Conservation (phyloP, 2,888 invertebrate species). For the Elegia similella region DNA sequence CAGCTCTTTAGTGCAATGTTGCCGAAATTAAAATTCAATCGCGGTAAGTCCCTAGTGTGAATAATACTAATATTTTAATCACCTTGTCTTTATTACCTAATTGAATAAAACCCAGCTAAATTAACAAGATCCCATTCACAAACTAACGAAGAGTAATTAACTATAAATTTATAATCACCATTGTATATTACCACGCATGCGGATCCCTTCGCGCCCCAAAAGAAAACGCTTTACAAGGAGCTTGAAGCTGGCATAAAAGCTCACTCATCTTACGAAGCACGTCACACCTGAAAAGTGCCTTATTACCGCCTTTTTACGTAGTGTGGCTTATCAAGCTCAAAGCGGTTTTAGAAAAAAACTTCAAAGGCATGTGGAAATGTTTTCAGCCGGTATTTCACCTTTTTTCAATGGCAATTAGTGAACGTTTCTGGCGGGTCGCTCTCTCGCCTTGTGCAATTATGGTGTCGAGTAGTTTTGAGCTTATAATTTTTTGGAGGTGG, state of each 20-base stretch:
- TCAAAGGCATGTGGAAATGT: constrained; percentile 74
- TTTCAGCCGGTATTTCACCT: constrained; percentile 80
- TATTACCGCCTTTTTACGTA: constrained; percentile 67
- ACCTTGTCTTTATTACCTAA: too few species aligned
- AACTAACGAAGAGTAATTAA: constrained; percentile 7
- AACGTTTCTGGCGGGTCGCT: constrained; percentile 66
- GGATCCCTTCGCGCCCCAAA: constrained; percentile 34
- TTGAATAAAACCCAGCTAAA: too few species aligned
- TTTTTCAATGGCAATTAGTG: constrained; percentile 83
- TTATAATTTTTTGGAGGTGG: constrained; percentile 32
- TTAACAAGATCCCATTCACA: too few species aligned
- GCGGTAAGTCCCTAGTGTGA: too few species aligned
- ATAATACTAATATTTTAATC: too few species aligned
- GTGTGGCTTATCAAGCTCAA: constrained; percentile 76
- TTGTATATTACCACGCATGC: constrained; percentile 42
- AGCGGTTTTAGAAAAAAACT: constrained; percentile 64
- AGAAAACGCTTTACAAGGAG: constrained; percentile 46
- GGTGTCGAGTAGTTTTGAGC: constrained; percentile 52
- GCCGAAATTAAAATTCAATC: too few species aligned
- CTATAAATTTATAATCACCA: constrained; percentile 5
- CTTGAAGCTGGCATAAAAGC: constrained; percentile 45
- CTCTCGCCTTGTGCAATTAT: constrained; percentile 75
- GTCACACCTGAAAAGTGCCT: constrained; percentile 78
- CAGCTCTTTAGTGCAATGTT: too few species aligned
- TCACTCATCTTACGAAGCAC: constrained; percentile 58